phyloP scores from a whole-genome alignment of 2,797 vertebrate genomes.

The Phaenicophaeus curvirostris region DNA sequence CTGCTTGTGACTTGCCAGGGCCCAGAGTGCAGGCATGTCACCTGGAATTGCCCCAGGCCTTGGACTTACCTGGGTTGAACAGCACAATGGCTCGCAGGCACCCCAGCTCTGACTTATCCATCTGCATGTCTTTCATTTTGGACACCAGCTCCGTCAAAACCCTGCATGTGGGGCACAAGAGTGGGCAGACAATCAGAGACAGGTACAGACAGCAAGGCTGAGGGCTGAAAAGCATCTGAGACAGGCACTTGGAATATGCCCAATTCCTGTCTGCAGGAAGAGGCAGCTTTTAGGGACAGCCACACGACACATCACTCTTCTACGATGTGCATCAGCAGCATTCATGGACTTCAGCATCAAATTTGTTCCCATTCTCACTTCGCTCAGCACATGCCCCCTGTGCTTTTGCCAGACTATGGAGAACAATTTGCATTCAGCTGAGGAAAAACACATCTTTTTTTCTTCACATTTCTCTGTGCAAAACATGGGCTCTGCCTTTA shows the following conservation, averaged over 20 bases:
- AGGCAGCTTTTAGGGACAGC: background rate
- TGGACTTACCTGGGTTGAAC: constrained; percentile 89
- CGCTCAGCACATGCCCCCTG: background rate
- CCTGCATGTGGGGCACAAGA: constrained; percentile 67
- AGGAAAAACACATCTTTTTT: background rate
- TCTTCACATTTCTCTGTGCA: background rate
- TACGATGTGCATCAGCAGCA: background rate
- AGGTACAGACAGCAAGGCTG: background rate
- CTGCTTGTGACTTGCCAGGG: background rate
- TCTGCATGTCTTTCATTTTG: constrained; percentile 99
- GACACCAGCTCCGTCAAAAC: constrained; percentile 95
- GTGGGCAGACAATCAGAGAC: background rate
- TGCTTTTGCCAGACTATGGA: background rate
- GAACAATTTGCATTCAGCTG: background rate
- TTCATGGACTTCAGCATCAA: background rate
- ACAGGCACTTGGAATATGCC: background rate
- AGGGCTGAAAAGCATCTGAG: background rate
- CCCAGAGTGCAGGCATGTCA: background rate
- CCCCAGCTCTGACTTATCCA: constrained; percentile 96
- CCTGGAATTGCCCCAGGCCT: background rate
- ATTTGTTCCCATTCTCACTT: background rate
- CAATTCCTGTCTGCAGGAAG: background rate
- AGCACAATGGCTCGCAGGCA: constrained; percentile 95
- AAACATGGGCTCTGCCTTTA: background rate
- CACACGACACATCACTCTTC: background rate